These are phyloP conservation scores for Drosophila mayaguana DNA, from an alignment of 2,888 invertebrate genomes.

Conservation along the genomic window DNA sequence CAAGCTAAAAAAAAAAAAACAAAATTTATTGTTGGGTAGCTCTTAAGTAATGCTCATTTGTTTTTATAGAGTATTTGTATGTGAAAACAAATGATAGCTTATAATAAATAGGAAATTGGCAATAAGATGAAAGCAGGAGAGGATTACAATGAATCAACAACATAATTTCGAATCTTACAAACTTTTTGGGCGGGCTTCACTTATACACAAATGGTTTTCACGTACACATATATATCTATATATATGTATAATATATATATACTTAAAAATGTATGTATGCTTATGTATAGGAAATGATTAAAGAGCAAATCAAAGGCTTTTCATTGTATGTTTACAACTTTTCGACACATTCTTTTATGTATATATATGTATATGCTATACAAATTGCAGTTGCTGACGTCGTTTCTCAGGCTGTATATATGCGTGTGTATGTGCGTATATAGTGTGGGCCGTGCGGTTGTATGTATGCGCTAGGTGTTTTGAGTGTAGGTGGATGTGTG, in stretches of 20 bases:
- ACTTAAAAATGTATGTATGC: constrained; percentile 68
- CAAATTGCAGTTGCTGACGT: constrained; percentile 49
- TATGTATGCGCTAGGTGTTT: constrained; percentile 1
- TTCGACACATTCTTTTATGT: constrained; percentile 37
- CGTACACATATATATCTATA: constrained; percentile 32
- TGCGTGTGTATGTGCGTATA: constrained; percentile 23
- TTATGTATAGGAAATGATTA: constrained; percentile 64
- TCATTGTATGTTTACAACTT: constrained; percentile 47
- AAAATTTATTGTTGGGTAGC: constrained; percentile 52
- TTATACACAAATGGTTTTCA: constrained; percentile 75
- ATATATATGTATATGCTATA: constrained; percentile 37
- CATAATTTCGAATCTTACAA: constrained; percentile 49
- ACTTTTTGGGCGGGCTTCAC: constrained; percentile 73
- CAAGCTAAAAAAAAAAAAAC: constrained; percentile 44
- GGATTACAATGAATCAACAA: constrained; percentile 71
- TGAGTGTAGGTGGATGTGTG: constrained; percentile 9
- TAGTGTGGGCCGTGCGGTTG: constrained; percentile 11
- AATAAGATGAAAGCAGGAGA: constrained; percentile 82
- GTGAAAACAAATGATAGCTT: constrained; percentile 54
- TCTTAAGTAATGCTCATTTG: constrained; percentile 68
- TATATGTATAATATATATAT: constrained; percentile 38
- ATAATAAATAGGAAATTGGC: constrained; percentile 76
- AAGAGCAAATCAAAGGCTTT: constrained; percentile 72
- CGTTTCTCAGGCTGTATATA: constrained; percentile 30
- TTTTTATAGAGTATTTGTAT: constrained; percentile 69